Percentiles rank a stretch among this genome's conserved stretches.
These are phyloP conservation scores for Xiphophorus birchmanni DNA, from an alignment of 2,797 vertebrate genomes.

Conservation along the genomic window DNA sequence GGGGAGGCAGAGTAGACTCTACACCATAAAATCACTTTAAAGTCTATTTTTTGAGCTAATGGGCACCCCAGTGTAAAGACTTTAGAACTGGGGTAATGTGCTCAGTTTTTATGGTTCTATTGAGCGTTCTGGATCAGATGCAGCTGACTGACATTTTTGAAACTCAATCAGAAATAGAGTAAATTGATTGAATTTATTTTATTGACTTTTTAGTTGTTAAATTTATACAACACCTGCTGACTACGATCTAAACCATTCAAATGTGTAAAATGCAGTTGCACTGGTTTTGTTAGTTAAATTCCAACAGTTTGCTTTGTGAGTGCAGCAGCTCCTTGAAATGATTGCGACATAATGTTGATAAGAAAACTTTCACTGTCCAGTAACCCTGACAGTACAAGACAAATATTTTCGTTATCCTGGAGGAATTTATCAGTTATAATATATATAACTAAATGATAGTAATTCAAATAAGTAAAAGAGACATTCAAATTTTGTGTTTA, in stretches of 20 bases:
- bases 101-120: no score
- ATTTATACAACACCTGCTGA: background rate
- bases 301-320: background rate
- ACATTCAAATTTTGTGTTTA: background rate
- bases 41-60: no score
- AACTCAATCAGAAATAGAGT: no score
- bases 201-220: background rate
- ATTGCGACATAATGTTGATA: background rate
- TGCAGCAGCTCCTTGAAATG: background rate
- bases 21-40: no score
- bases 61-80: no score
- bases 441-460: background rate
- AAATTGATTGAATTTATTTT: no score
- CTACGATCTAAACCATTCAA: background rate
- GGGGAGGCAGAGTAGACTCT: no score
- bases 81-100: no score
- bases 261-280: background rate
- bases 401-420: background rate
- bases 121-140: no score
- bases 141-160: no score
- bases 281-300: background rate
- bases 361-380: background rate
- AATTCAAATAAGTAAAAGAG: background rate
- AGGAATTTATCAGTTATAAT: background rate
- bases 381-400: background rate